These are phyloP conservation scores for Sapayoa aenigma DNA, from an alignment of 2,113 vertebrate species.

Conservation along the genomic window DNA sequence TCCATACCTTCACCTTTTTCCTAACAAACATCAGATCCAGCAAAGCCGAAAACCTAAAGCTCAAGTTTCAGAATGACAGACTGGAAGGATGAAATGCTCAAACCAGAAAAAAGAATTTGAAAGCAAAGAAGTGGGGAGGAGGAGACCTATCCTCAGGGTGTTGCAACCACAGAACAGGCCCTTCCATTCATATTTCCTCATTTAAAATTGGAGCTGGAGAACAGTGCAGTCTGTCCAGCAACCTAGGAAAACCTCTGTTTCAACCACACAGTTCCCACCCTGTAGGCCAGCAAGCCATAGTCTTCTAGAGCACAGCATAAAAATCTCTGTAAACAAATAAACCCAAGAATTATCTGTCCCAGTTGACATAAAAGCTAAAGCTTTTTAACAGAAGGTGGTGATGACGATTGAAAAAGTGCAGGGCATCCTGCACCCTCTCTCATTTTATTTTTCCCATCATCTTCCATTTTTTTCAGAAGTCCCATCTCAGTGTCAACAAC, in stretches of 20 bases:
- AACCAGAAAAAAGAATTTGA: background rate
- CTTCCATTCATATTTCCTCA: background rate
- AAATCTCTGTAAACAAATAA: background rate
- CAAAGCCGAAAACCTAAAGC: too few relatives aligned
- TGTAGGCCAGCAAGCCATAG: background rate
- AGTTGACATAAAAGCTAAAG: background rate
- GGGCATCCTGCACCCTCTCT: background rate
- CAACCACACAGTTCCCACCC: background rate
- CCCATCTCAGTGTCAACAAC: background rate
- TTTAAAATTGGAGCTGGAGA: background rate
- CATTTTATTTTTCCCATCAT: background rate
- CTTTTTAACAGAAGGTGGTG: background rate
- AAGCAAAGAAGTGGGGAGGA: background rate
- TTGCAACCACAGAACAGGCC: fast-evolving
- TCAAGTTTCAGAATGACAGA: background rate
- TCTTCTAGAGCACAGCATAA: background rate
- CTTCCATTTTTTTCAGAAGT: background rate
- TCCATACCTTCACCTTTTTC: background rate
- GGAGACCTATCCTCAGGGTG: background rate
- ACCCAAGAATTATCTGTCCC: background rate
- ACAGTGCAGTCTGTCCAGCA: background rate
- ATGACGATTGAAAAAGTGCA: background rate
- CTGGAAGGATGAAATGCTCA: background rate
- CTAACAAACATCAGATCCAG: background rate
- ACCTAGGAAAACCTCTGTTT: too few relatives aligned